A percentile compares a stretch with the other conserved stretches of the same genome.
Conservation (phyloP, 2,888 invertebrate species). For the Leptinotarsa juncta region DNA sequence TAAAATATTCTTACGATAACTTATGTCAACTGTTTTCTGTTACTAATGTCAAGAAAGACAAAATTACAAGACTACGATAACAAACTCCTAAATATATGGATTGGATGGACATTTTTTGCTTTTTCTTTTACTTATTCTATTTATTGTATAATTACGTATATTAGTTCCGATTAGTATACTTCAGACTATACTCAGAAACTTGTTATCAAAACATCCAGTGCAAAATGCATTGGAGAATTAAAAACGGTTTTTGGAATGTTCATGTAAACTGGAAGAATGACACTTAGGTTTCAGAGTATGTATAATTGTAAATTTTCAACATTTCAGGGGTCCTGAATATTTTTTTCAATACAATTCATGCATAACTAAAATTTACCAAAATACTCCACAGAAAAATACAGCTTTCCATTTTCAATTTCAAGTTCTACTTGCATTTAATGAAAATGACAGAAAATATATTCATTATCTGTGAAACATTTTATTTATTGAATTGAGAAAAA, state of each 20-base stretch:
- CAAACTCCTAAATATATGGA: slow-evolving; percentile 46
- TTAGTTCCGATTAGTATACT: slow-evolving; percentile 64
- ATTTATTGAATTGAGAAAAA: slow-evolving; percentile 29
- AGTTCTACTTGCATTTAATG: neutral
- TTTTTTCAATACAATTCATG: slow-evolving; percentile 1
- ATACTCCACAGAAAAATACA: slow-evolving; percentile 13
- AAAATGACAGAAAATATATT: neutral
- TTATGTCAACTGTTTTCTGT: slow-evolving; percentile 28
- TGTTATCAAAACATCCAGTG: slow-evolving; percentile 21
- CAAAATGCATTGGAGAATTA: slow-evolving; percentile 10
- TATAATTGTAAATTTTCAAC: slow-evolving; percentile 16
- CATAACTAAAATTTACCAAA: neutral
- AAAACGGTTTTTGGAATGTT: slow-evolving; percentile 16
- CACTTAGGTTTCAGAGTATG: slow-evolving; percentile 6
- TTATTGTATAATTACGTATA: slow-evolving; percentile 66
- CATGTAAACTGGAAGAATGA: slow-evolving; percentile 12
- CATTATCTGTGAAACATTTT: slow-evolving; percentile 25
- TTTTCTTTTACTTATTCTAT: slow-evolving; percentile 52
- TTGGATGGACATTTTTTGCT: slow-evolving; percentile 61
- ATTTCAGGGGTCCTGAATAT: slow-evolving; percentile 1
- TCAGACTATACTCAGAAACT: slow-evolving; percentile 43
- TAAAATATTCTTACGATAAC: neutral
- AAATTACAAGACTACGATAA: slow-evolving; percentile 45
- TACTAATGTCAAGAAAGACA: slow-evolving; percentile 34
- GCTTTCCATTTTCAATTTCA: neutral